Evolutionary conservation across 37 sponge, comb jelly and placozoan genomes (phyloP), one percentile per base, ranked within the genome.

Genomic region (Halisarca cf. caerulea): DNA sequence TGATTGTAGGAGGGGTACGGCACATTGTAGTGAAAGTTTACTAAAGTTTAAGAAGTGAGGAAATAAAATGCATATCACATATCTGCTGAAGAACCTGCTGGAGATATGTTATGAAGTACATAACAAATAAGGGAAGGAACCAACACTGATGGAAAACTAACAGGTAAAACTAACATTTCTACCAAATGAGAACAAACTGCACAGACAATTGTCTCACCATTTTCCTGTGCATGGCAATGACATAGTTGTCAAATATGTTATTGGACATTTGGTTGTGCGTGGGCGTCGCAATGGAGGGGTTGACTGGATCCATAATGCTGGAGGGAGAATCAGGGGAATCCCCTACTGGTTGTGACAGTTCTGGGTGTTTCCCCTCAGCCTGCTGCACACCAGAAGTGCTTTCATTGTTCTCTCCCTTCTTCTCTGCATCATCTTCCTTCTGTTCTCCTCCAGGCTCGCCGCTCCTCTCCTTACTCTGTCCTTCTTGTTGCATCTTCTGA

Each of bases 211-310:
- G n/a, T 34, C 75, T 84, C 41, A 84, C 84, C 84, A 84, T 38
- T 9, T 72, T 84, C 38, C 84, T 51, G 59, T 84, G 73, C 84
- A 84, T 84, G 33, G 54, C 84, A 55, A 84, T 42, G 0, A 84
- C 73, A 84, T 44, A 84, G 41, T 80, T 80, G 24, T 60, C 59
- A 55, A 61, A 60, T 2, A 24, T 44, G 77, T 74, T 74, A 38
- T 74, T 74, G 45, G 77, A 74, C 77, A 74, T 74, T 34, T 68
- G 69, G 2, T 68, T 17, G 33, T 68, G 69, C 2, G 25, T 43
- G 24, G 42, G 45, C 24, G 45, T 74, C 43, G 42, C 77, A 24
- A n/a, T 15, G 8, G 77, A 4, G 45, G 18, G 24, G 45, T 74
- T 3, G 18, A 41, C n/a, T 41, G 77, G 77, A n/a, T 74, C 77